Evolutionary conservation across 2,888 invertebrate genomes (phyloP).

Genomic region (Macropis europaea): DNA sequence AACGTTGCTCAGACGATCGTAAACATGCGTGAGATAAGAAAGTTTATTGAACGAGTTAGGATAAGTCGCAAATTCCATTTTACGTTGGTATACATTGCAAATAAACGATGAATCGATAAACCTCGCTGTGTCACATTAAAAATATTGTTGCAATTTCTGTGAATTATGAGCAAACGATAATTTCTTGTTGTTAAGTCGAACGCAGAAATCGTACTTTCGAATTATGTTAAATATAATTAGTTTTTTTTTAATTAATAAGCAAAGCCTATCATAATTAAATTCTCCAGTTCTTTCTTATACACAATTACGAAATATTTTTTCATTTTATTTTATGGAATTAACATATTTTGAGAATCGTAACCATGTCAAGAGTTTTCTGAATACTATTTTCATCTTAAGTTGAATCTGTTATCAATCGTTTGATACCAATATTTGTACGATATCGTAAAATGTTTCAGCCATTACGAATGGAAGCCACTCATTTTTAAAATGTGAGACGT

Average conservation of each 20-base stretch:
- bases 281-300: background rate
- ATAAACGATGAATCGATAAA: constrained; percentile 32
- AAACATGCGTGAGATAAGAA: constrained; percentile 49
- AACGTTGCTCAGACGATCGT: constrained; percentile 76
- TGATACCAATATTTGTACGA: constrained; percentile 23
- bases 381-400: constrained; percentile 15
- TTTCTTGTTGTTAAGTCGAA: background rate
- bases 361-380: constrained; percentile 4
- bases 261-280: background rate
- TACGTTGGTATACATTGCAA: constrained; percentile 14
- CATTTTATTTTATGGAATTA: background rate
- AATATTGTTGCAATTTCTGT: background rate
- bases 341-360: background rate
- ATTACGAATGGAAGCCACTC: constrained; percentile 82
- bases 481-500: constrained; percentile 83
- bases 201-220: background rate
- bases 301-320: background rate
- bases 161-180: background rate
- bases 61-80: constrained; percentile 27
- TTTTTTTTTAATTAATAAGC: no score
- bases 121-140: constrained; percentile 11
- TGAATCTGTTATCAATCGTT: constrained; percentile 19
- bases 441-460: constrained; percentile 73
- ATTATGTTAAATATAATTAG: no score
- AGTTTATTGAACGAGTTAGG: constrained; percentile 42